Percentiles rank a stretch among this genome's conserved stretches.
Conservation (phyloP, 2,113 vertebrate species). For the Eira barbara region DNA sequence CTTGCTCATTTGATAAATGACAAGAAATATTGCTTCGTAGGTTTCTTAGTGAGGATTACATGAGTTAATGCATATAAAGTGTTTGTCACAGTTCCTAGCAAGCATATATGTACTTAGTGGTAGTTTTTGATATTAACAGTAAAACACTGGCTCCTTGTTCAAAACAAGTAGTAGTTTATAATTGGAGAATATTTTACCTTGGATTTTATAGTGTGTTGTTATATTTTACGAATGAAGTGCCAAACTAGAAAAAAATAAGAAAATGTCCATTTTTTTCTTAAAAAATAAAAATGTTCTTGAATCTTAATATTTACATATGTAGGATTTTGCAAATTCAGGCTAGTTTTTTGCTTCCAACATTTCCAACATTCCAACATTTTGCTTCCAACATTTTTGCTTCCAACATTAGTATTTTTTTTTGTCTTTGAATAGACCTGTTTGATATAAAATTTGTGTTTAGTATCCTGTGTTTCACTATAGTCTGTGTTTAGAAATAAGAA, state of each 20-base stretch:
- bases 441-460: not conserved
- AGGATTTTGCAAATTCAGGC: not conserved
- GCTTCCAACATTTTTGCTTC: not conserved
- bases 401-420: not conserved
- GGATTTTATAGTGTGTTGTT: not conserved
- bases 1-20: conserved; percentile 1
- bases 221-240: not conserved
- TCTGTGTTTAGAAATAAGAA: conserved; percentile 7
- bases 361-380: not conserved
- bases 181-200: not conserved
- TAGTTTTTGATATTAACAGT: not conserved
- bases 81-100: not conserved
- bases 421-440: not conserved
- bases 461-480: not conserved
- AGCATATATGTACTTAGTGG: not conserved
- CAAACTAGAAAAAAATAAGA: not conserved
- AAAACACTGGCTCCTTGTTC: not conserved
- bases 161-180: not conserved
- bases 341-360: not conserved
- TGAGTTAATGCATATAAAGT: not conserved
- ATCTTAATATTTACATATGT: not conserved
- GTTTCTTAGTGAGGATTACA: not conserved
- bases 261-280: not conserved
- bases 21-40: not conserved
- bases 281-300: not conserved